These are phyloP conservation scores for Piaya cayana DNA, from an alignment of 2,113 vertebrate genomes.

Conservation along the genomic window DNA sequence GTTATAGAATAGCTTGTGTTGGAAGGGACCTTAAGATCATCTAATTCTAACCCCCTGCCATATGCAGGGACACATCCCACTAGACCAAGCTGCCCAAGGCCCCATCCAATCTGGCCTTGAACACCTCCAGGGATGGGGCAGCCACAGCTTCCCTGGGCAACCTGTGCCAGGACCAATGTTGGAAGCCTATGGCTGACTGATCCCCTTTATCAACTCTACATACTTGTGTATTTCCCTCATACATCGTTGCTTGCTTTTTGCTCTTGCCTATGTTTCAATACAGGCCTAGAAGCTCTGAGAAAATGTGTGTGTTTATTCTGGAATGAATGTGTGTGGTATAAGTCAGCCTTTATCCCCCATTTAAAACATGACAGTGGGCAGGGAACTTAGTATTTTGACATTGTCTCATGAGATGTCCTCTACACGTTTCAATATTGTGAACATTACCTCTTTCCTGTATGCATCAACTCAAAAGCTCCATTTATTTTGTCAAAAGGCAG, in stretches of 20 bases:
- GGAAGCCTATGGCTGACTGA: neutral
- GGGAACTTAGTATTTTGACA: neutral
- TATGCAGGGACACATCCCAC: no score
- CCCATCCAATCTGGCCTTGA: no score
- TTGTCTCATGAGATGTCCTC: neutral
- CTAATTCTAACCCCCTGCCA: no score
- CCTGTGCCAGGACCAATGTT: no score
- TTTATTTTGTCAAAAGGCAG: slow-evolving; percentile 80
- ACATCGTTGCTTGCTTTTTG: neutral
- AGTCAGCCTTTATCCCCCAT: neutral
- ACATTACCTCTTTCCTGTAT: slow-evolving; percentile 77
- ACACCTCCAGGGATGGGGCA: no score
- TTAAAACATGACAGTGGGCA: neutral
- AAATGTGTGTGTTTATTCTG: neutral
- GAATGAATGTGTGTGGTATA: neutral
- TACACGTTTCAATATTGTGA: neutral
- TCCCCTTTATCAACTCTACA: neutral
- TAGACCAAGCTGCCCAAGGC: no score
- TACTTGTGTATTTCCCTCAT: neutral
- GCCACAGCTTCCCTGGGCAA: no score
- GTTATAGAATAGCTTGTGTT: no score
- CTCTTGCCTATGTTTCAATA: neutral
- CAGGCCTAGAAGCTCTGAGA: neutral
- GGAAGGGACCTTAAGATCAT: no score
- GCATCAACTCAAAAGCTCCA: slow-evolving; percentile 82